These are phyloP conservation scores for Xenus cinereus DNA, from an alignment of 2,113 vertebrate genomes.

Conservation along the genomic window DNA sequence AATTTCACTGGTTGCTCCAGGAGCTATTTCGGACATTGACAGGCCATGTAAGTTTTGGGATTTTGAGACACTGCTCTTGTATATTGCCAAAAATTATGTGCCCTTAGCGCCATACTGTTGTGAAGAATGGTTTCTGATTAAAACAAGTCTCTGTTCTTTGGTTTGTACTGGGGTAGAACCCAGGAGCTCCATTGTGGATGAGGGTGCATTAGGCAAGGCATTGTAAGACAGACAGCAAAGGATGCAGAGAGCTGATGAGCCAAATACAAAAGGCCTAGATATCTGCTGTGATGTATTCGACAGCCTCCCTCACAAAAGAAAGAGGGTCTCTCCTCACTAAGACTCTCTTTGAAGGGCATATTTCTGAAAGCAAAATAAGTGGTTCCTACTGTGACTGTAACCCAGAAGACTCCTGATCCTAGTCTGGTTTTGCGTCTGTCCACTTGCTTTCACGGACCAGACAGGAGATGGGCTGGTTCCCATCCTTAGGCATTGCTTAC, in stretches of 20 bases:
- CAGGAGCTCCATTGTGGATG: neutral
- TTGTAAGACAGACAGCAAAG: neutral
- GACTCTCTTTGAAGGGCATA: neutral
- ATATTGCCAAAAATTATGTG: neutral
- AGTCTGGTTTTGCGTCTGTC: neutral
- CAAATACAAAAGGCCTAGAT: neutral
- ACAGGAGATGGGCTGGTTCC: neutral
- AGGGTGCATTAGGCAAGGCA: neutral
- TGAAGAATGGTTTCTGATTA: neutral
- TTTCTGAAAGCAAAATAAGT: neutral
- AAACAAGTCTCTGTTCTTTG: neutral
- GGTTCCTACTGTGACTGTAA: neutral
- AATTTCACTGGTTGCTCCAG: neutral
- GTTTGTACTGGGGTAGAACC: neutral
- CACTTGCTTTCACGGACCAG: neutral
- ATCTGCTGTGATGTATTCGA: neutral
- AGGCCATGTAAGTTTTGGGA: fast-evolving
- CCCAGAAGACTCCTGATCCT: neutral
- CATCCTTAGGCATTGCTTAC: neutral
- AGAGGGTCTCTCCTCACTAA: neutral
- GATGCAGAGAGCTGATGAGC: neutral
- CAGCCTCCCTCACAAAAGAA: neutral
- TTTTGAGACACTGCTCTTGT: neutral
- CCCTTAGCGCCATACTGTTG: neutral
- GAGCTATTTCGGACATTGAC: neutral